Conservation (phyloP, 2,888 invertebrate species). For the Aproaerema taeniolella region DNA sequence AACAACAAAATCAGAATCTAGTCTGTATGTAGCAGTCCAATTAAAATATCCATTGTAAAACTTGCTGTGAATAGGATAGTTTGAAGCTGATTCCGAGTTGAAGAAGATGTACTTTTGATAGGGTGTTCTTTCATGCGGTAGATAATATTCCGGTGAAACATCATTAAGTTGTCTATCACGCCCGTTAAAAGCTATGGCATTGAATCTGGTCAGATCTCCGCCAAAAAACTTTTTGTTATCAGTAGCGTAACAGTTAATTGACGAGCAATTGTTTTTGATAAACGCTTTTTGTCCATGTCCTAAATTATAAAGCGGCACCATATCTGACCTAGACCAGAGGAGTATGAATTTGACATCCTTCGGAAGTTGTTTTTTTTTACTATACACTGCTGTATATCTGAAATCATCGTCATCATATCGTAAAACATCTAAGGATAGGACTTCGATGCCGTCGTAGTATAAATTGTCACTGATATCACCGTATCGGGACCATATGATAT, state of each 20-base stretch:
- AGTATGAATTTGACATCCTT: slow-evolving; percentile 51
- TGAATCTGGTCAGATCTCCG: slow-evolving; percentile 42
- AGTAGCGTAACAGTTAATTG: slow-evolving; percentile 54
- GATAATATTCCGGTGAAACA: slow-evolving; percentile 3
- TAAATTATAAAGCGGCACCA: slow-evolving; percentile 45
- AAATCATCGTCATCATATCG: too few relatives aligned
- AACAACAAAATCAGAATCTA: slow-evolving; percentile 56
- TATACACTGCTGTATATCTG: slow-evolving; percentile 48
- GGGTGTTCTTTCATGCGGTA: slow-evolving; percentile 39
- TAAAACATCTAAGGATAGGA: too few relatives aligned
- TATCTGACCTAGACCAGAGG: slow-evolving; percentile 46
- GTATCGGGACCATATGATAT: too few relatives aligned
- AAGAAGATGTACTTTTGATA: slow-evolving; percentile 60
- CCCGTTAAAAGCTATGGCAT: slow-evolving; percentile 58
- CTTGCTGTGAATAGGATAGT: slow-evolving; percentile 46
- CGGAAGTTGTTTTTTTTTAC: slow-evolving; percentile 34
- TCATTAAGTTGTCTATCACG: too few relatives aligned
- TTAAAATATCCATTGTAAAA: slow-evolving; percentile 58
- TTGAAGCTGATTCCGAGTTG: slow-evolving; percentile 58
- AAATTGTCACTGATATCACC: too few relatives aligned
- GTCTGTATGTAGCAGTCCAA: slow-evolving; percentile 60
- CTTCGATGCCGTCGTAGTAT: too few relatives aligned
- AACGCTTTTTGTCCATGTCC: slow-evolving; percentile 48
- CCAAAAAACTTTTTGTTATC: slow-evolving; percentile 36
- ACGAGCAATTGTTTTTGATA: slow-evolving; percentile 49